Evolutionary conservation across 2,797 vertebrate genomes (phyloP), one percentile per base, ranked within the genome.

Genomic region (Hippocampus kuda): DNA sequence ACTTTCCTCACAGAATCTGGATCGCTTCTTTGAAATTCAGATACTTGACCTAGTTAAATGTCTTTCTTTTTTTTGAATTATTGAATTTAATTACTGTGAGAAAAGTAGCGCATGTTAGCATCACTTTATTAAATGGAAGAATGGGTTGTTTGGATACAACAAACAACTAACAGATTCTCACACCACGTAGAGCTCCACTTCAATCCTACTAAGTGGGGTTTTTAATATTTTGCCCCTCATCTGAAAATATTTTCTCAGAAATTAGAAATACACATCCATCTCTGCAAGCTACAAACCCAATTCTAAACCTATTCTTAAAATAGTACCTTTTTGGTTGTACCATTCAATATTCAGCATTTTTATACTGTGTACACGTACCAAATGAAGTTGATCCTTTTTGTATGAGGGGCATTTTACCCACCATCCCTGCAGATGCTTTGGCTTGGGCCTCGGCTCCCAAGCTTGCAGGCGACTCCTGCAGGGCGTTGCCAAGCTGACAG

Each of bases 401-500:
- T 38, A 18, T 30, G 53, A 54, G 22, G 2, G 20, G 44, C 46
- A 16, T 20, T 18, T 10, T 63, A 12, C 15, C n/a, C n/a, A 27
- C 18, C 59, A 26, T 72, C 75, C 62, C 60, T 54, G 42, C 86
- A 99, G 97, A 87, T 98, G 95, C 78, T 99, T 98, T 86, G 90
- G 91, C 44, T 84, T 98, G 1, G 95, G 94, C 41, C 84, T 97
- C 75, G 94, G 94, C 41, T 87, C 90, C 0, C 85, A 78, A 70
- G 91, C 69, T 0, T 93, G 94, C 87, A 89, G 72, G 72, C 87
- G 82, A 84, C 90, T 99, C 81, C 91, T 99, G 70, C 91, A 87
- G 70, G 91, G 89, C 64, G 77, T 97, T 75, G 93, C 95, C 79
- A 93, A 89, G 78, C 85, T 97, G 77, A 96, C 94, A 57, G 92